phyloP scores from a whole-genome alignment of 2,888 invertebrate species.

The Thecophora atra region DNA sequence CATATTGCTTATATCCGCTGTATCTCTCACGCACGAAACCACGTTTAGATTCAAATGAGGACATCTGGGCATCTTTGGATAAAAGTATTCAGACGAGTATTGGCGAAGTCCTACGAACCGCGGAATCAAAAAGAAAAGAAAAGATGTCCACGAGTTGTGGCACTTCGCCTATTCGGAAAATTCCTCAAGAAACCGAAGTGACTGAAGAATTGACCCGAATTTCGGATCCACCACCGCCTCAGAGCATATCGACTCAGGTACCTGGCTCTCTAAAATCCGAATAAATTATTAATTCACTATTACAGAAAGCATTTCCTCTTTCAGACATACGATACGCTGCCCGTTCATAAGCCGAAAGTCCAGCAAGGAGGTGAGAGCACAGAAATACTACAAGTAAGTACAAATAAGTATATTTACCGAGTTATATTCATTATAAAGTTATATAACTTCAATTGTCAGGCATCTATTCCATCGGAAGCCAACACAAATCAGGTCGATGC shows the following conservation, averaged over 20 bases:
- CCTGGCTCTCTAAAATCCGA: constrained; percentile 36
- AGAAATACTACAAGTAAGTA: constrained; percentile 5
- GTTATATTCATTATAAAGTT: too few species aligned
- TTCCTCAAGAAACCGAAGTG: constrained; percentile 40
- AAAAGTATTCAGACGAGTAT: constrained; percentile 64
- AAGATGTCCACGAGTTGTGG: constrained; percentile 72
- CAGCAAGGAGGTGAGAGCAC: constrained; percentile 5
- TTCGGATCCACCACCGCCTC: constrained; percentile 76
- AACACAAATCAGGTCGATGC: not conserved
- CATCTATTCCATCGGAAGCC: not conserved
- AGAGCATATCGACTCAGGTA: constrained; percentile 87
- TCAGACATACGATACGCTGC: constrained; percentile 70
- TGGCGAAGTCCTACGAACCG: constrained; percentile 52
- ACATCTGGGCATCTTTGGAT: constrained; percentile 65
- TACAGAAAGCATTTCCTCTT: constrained; percentile 31
- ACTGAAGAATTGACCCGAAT: constrained; percentile 70
- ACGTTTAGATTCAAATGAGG: constrained; percentile 59
- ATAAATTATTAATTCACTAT: too few species aligned
- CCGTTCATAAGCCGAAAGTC: constrained; percentile 39
- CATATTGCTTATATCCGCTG: not conserved
- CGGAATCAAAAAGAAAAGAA: constrained; percentile 43
- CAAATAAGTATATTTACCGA: too few species aligned
- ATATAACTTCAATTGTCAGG: not conserved
- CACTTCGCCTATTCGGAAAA: constrained; percentile 71
- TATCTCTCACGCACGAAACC: constrained; percentile 19